phyloP scores from a whole-genome alignment of 2,113 vertebrate genomes.

The Neofelis nebulosa region DNA sequence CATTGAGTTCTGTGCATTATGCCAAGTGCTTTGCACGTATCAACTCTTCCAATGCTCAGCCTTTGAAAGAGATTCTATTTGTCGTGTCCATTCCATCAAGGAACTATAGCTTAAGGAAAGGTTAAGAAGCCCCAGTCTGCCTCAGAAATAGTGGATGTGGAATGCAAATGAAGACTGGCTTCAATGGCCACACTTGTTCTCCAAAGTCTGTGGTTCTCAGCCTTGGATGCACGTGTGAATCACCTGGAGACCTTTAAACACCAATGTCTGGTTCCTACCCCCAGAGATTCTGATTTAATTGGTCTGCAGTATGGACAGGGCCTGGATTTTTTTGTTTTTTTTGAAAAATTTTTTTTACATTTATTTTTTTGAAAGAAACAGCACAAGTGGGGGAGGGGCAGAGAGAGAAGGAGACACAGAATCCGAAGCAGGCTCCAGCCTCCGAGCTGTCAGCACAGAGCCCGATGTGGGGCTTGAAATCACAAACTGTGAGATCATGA shows the following conservation, averaged over 20 bases:
- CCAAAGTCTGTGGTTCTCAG: not conserved
- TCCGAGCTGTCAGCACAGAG: too few species aligned
- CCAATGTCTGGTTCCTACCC: not conserved
- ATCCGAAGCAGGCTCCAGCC: too few species aligned
- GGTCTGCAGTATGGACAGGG: not conserved
- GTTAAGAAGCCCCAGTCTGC: not conserved
- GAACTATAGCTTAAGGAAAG: not conserved
- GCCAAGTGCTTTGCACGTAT: not conserved
- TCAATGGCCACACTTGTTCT: not conserved
- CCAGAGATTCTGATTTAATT: not conserved
- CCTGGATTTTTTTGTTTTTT: not conserved
- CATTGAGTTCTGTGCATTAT: not conserved
- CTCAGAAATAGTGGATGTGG: not conserved
- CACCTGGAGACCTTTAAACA: not conserved
- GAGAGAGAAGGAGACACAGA: too few species aligned
- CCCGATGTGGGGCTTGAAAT: too few species aligned
- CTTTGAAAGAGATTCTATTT: not conserved
- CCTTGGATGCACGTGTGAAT: not conserved
- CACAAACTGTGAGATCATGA: too few species aligned
- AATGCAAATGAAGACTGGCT: not conserved
- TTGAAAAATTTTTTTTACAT: too few species aligned
- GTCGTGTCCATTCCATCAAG: not conserved
- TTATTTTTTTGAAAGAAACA: too few species aligned
- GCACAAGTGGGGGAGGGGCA: too few species aligned
- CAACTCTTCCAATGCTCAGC: not conserved